Conservation (phyloP, 2,113 vertebrate genomes). For the Oreocharis arfaki region DNA sequence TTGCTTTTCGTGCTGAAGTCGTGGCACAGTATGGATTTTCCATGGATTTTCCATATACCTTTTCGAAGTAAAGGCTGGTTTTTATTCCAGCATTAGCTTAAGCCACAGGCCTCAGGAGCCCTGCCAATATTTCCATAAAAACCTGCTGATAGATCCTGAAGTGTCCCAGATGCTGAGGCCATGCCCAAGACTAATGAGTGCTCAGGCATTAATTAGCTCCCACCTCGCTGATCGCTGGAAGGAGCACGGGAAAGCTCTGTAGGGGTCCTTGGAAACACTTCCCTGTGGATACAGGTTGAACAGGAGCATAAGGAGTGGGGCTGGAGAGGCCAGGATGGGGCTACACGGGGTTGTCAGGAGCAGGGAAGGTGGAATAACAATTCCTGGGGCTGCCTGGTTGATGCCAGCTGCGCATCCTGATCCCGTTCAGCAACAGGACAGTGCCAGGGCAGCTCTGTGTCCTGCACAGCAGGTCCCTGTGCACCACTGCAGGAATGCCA, state of each 20-base stretch:
- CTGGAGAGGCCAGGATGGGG: background rate
- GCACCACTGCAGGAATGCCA: background rate
- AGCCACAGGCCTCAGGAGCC: background rate
- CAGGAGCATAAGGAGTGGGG: background rate
- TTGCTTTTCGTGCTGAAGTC: background rate
- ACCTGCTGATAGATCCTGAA: background rate
- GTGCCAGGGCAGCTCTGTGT: background rate
- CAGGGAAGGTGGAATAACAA: background rate
- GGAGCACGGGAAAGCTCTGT: fast-evolving
- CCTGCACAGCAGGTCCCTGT: background rate
- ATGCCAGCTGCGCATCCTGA: background rate
- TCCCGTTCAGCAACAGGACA: background rate
- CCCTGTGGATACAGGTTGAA: background rate
- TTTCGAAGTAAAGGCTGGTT: background rate
- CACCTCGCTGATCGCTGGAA: fast-evolving
- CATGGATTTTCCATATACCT: fast-evolving
- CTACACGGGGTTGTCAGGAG: fast-evolving
- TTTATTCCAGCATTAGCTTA: background rate
- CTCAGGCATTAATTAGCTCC: background rate
- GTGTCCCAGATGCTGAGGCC: background rate
- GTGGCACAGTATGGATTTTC: background rate
- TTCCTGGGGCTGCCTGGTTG: background rate
- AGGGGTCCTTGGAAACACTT: background rate
- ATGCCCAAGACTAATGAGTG: background rate
- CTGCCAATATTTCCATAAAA: background rate